Evolutionary conservation across 2,113 vertebrate genomes (phyloP), one percentile per base, ranked within the genome.

Genomic region (Phocoena sinus): DNA sequence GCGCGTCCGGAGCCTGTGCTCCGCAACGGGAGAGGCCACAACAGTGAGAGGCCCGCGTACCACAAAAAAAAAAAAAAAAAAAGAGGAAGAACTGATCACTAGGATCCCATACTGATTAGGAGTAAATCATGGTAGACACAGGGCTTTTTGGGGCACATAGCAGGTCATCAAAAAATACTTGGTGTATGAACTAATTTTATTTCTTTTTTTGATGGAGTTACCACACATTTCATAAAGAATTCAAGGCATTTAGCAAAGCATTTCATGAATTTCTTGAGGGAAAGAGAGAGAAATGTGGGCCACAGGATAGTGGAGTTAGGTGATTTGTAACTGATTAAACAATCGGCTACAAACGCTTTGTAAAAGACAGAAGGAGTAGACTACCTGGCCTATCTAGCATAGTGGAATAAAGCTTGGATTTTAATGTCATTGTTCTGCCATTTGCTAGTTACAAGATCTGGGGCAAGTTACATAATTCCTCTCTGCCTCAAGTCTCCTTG

Each of bases 161-260:
- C 41, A 12, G 36, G 18, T 60, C 70, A 76, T 87, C 86, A 87
- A 87, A 38, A 85, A 92, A 60, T 94, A 89, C n/a, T 92, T 81
- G 18, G 6, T 33, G 31, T 50, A 18, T 33, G 47, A 87, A 71
- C 89, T 77, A 70, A 67, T 76, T 80, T 25, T 62, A n/a, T 79
- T 93, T 65, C 31, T 87, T 68, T 88, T 86, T 96, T 41, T 6
- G 4, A 70, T 53, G 67, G 44, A 44, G 12, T 83, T 92, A 41
- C 47, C 6, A 31, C 11, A 86, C 17, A 95, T 81, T 96, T 91
- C 44, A 31, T 70, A 84, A 80, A 13, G 71, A 88, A 94, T 47
- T 83, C 63, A 90, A 86, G 63, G 36, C 74, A 94, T 50, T 74
- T 96, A 91, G 53, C 60, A 96, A 79, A 88, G 36, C 20, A 67